phyloP scores from a whole-genome alignment of 2,888 invertebrate species.

The Morpho helenor region DNA sequence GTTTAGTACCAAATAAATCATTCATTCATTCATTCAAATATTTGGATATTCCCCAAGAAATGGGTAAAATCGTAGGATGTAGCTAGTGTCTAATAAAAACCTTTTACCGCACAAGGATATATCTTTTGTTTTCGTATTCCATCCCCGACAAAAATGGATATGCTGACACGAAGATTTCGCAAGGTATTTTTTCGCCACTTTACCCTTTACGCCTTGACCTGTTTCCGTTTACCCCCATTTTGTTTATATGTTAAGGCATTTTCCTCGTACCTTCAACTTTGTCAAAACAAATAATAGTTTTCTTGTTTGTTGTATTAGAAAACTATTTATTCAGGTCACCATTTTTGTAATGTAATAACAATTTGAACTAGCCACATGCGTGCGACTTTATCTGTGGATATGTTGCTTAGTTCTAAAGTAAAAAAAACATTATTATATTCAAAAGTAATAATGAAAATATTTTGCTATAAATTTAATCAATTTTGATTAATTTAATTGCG shows the following conservation, averaged over 20 bases:
- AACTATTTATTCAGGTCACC: constrained; percentile 14
- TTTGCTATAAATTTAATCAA: no score
- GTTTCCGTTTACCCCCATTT: constrained; percentile 18
- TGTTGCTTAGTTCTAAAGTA: no score
- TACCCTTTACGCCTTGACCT: constrained; percentile 21
- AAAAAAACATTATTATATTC: no score
- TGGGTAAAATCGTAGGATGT: no score
- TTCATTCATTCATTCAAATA: no score
- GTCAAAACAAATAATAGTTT: constrained; percentile 22
- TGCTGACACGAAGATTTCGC: constrained; percentile 14
- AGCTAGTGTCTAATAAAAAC: not conserved
- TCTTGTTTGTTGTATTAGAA: constrained; percentile 14
- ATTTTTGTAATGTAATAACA: not conserved
- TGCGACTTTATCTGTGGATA: no score
- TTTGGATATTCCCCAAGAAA: no score
- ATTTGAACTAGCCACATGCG: no score
- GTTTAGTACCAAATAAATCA: no score
- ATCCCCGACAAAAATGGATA: constrained; percentile 16
- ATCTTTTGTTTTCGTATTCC: constrained; percentile 12
- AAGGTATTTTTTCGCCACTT: constrained; percentile 18
- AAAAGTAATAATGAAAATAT: no score
- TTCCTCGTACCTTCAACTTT: constrained; percentile 20
- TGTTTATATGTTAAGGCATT: constrained; percentile 21
- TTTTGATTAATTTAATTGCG: no score
- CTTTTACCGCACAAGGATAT: not conserved